Evolutionary conservation across 2,797 vertebrate species (phyloP), one percentile per base, ranked within the genome.

Genomic region (Botia almorhae): DNA sequence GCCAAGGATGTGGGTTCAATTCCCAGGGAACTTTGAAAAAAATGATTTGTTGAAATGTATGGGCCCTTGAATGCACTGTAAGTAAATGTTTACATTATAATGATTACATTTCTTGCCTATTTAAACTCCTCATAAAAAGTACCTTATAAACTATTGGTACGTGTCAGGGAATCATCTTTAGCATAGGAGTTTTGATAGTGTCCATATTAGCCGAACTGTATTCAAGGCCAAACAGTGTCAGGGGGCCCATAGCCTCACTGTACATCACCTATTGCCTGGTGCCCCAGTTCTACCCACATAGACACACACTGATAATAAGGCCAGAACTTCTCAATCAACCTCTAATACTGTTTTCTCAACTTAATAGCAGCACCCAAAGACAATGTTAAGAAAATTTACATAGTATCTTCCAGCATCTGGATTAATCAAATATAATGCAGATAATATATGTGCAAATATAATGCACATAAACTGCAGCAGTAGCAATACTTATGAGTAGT

Each of bases 301-400:
- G 48, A 76, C 73, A 74, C n/a, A 63, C 19, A 61, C 64, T 81
- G 72, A 83, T 73, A 87, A 71, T 74, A 60, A 77, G 36, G 33
- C 39, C 53, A 81, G 51, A 39, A 46, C 63, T 80, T 82, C 77
- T 70, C 81, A 71, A 81, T 70, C 19, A 55, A 76, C 48, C n/a
- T 29, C 69, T 74, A 76, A 69, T 82, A 85, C 83, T 85, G 83
- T 87, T 84, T 79, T 81, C 56, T 78, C 48, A 76, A 60, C 48
- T 70, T 33, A 29, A 16, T 39, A 63, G 39, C 70, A 76, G 72
- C 39, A 73, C 55, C 69, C 65, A 33, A 69, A n/a, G 7, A 78
- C 12, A 50, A 33, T 36, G 16, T 29, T 10, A n/a, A 58, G 13
- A 19, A 16, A 12, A 69, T 56, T 69, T 61, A 60, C 29, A 14